Base-by-base conservation (phyloP, 2,113 vertebrate species). In the Poicephalus meyeri region DNA sequence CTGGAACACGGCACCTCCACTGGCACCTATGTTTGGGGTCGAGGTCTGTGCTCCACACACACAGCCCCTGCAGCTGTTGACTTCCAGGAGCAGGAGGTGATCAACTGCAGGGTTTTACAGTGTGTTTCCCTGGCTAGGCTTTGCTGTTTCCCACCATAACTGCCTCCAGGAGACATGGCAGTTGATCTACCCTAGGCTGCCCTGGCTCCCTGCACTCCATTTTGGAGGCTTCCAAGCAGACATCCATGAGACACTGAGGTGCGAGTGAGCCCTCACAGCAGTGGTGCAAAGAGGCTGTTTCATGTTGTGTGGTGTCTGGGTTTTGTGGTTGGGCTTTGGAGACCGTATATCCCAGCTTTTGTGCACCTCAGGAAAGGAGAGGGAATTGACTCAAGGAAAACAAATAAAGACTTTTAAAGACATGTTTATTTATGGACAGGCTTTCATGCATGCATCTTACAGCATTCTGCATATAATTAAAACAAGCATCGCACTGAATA, bases 371-470 rank as follows among this genome's bases (percentile, higher is more conserved):
- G 66, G 86, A 85, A 95, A 70, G 73, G 61, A 95, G 86, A 29
- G 26, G 92, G 52, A 41, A 58, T 47, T 53, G 24, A 49, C 53
- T 95, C 74, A 63, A 76, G 66, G 53, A 66, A 94, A 94, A 94
- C 63, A 96, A 93, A 88, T 74, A 61, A 28, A 39, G 64, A 25
- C 58, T 94, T 85, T 92, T 64, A 88, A 94, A 94, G 83, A 76
- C 64, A 71, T 71, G 24, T 88, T 91, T 88, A 86, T 95, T 95
- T 97, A 93, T 61, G 86, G 86, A 49, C 60, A 26, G 61, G 41
- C 83, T 94, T 94, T 95, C 91, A 92, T 91, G 93, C 83, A 79
- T 91, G 83, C 47, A 74, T 92, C 79, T 55, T 69, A 90, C 86
- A 78, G 28, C 70, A 72, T 65, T 71, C 61, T 3, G 35, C 72